Percentiles rank a stretch among this genome's conserved stretches.
Conservation (phyloP, 2,797 vertebrate species). For the Pyrrhura leucotis region DNA sequence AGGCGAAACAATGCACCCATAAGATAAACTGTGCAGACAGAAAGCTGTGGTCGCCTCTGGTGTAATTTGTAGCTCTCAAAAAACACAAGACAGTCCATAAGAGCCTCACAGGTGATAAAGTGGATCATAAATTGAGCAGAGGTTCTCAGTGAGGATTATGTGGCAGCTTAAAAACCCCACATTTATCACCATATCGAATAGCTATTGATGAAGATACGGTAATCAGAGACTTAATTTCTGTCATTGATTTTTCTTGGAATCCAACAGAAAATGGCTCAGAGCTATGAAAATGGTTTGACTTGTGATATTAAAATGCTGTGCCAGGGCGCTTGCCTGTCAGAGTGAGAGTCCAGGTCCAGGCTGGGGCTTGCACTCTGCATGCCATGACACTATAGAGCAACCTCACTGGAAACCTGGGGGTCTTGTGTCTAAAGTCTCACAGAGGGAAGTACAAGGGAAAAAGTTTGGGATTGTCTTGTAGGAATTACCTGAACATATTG, state of each 20-base stretch:
- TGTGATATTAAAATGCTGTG: neutral
- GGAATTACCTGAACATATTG: neutral
- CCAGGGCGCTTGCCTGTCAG: neutral
- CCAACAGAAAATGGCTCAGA: neutral
- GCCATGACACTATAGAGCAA: neutral
- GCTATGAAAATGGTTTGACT: neutral
- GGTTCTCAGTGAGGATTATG: neutral
- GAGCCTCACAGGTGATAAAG: neutral
- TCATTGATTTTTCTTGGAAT: constrained; percentile 35
- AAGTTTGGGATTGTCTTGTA: neutral
- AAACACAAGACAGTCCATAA: neutral
- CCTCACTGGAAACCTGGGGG: neutral
- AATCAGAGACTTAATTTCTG: neutral
- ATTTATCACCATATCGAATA: neutral
- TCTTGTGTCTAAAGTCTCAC: neutral
- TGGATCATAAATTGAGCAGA: neutral
- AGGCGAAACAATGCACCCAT: neutral
- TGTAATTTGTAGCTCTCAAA: neutral
- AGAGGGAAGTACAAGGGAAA: neutral
- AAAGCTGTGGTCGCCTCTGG: neutral
- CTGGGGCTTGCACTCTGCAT: neutral
- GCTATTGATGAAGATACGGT: neutral
- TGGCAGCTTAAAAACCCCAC: neutral
- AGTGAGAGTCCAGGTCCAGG: neutral
- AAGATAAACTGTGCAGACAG: neutral